Conservation (phyloP, 2,797 vertebrate species). For the Tolypeutes matacus region DNA sequence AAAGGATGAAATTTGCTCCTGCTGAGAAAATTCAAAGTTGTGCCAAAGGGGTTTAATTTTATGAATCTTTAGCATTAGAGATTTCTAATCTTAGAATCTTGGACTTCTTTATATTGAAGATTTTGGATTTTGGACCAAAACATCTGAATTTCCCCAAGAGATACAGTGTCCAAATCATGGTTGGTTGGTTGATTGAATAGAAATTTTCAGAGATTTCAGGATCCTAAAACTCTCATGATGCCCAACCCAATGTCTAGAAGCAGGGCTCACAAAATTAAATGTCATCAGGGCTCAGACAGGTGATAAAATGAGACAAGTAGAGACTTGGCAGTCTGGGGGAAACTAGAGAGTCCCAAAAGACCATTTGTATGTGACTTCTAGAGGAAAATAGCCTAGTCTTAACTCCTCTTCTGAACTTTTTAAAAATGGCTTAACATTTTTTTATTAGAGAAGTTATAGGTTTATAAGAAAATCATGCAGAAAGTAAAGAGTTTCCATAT, state of each 20-base stretch:
- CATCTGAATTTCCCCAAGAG: background rate
- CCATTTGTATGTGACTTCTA: background rate
- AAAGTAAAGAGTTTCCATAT: no score
- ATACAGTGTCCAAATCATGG: background rate
- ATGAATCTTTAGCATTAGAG: slow-evolving; percentile 12
- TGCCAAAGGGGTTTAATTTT: background rate
- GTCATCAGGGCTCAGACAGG: background rate
- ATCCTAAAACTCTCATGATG: background rate
- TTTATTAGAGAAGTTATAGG: no score
- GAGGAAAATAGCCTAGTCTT: background rate
- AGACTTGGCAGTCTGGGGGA: background rate
- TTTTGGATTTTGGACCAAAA: background rate
- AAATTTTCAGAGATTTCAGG: background rate
- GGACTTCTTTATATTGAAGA: background rate
- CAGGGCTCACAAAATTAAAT: background rate
- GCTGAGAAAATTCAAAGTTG: background rate
- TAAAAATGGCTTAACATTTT: no score
- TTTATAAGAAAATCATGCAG: no score
- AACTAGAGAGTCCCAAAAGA: background rate
- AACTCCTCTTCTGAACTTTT: background rate
- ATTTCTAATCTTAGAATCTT: background rate
- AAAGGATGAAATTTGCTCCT: slow-evolving; percentile 35
- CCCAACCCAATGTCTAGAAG: background rate
- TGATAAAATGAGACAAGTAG: background rate
- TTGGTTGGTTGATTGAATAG: background rate